Evolutionary conservation across 2,113 vertebrate genomes (phyloP).

Genomic region (Crypturellus undulatus): DNA sequence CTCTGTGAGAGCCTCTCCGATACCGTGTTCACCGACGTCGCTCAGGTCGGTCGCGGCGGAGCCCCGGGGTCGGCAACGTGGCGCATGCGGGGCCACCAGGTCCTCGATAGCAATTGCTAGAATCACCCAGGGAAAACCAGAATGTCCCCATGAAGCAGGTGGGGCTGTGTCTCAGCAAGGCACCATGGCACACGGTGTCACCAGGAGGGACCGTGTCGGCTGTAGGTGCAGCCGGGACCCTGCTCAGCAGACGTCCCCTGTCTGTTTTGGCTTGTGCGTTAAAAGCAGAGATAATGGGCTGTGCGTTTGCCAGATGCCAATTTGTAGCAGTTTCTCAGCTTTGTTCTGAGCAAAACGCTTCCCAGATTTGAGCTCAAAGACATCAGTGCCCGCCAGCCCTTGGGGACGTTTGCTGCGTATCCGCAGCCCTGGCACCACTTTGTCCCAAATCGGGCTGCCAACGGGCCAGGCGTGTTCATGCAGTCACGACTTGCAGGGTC

Average conservation of each 20-base stretch:
- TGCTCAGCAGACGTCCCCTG: accelerated
- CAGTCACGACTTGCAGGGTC: accelerated
- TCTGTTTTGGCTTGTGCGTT: neutral
- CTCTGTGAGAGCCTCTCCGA: conserved; percentile 87
- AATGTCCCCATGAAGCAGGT: neutral
- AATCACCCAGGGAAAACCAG: neutral
- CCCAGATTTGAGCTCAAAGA: neutral
- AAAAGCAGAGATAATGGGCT: neutral
- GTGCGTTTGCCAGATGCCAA: neutral
- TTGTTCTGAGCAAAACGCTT: neutral
- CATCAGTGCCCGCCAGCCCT: neutral
- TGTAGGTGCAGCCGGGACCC: neutral
- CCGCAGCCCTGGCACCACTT: neutral
- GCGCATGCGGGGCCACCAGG: neutral
- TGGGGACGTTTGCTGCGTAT: neutral
- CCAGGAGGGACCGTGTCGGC: neutral
- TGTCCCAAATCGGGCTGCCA: no score
- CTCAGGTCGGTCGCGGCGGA: conserved; percentile 80
- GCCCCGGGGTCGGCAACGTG: accelerated
- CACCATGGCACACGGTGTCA: no score
- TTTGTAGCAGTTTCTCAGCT: neutral
- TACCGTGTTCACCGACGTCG: conserved; percentile 82
- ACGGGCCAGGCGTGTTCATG: neutral
- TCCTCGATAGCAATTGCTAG: neutral
- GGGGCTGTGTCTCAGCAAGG: neutral